Evolutionary conservation across 2,888 invertebrate species (phyloP), one percentile per base, ranked within the genome.

Genomic region (Clivina fossor): DNA sequence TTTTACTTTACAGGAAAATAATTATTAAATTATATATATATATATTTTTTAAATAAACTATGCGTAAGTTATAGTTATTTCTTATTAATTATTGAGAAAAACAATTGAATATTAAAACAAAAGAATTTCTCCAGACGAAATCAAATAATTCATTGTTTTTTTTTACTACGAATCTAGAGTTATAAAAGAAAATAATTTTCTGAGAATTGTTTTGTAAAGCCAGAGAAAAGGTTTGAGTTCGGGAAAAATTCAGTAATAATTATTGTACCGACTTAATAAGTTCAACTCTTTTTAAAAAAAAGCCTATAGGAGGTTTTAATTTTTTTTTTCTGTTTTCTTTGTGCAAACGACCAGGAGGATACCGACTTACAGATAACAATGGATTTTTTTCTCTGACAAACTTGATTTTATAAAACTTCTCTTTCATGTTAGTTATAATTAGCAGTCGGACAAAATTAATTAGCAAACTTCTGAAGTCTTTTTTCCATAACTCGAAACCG

Each of bases 391-490:
- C 55, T 47, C 46, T 47, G 55, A 47, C 55, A 55, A 55, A 55
- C 55, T 55, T 55, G 55, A 55, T 55, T 55, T 55, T n/a, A n/a
- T n/a, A 47, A 55, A 55, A 55, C 32, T 47, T 55, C 55, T 55
- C 55, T 55, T 55, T 55, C 32, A 55, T 55, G 55, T 55, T 55
- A 28, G 55, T 55, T 55, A 55, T 55, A 55, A 55, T 55, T 55
- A 55, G 47, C 55, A 55, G 55, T 55, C 32, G 55, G 55, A 55
- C 55, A 55, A 47, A 55, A 55, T 55, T 55, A 55, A 55, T 55
- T 55, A 55, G 47, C 40, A 55, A 55, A 55, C 47, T 55, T 55
- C 40, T 47, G 40, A 55, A 55, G 53, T 43, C 50, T 41, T 53
- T 53, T 53, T 44, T 53, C 33, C 15, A 22, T 24, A 44, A 33